phyloP scores from a whole-genome alignment of 2,888 invertebrate genomes.

The Microctonus aethiopoides region DNA sequence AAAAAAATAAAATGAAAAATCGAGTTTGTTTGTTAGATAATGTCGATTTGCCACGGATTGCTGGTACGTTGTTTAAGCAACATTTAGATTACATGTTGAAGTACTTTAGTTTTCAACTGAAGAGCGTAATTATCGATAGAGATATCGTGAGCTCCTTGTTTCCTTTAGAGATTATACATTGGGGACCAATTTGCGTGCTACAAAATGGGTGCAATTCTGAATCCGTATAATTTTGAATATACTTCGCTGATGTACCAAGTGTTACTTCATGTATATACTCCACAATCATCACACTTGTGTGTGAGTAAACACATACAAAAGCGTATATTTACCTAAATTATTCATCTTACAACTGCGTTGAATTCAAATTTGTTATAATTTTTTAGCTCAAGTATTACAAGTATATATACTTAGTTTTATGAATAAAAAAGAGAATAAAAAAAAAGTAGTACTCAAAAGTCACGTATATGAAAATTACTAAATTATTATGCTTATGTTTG shows the following conservation, averaged over 20 bases:
- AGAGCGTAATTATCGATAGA: neutral
- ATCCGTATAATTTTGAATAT: neutral
- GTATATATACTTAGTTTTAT: too few relatives aligned
- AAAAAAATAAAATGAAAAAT: neutral
- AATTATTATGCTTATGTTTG: neutral
- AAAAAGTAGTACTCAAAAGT: neutral
- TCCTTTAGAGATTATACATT: neutral
- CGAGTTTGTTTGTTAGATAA: neutral
- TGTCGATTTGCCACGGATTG: neutral
- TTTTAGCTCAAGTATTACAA: neutral
- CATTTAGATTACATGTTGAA: neutral
- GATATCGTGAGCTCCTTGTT: neutral
- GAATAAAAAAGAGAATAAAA: too few relatives aligned
- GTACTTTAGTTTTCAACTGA: neutral
- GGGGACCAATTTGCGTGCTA: neutral
- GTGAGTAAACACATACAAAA: neutral
- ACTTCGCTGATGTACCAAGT: neutral
- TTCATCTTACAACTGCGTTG: too few relatives aligned
- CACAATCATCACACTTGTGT: neutral
- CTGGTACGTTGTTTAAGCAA: neutral
- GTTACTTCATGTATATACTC: neutral
- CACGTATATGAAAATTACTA: neutral
- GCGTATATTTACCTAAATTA: too few relatives aligned
- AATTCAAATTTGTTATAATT: neutral
- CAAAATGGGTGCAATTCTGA: neutral